These are phyloP conservation scores for Ctenopoma multispine DNA, from an alignment of 2,797 vertebrate genomes.

Conservation along the genomic window DNA sequence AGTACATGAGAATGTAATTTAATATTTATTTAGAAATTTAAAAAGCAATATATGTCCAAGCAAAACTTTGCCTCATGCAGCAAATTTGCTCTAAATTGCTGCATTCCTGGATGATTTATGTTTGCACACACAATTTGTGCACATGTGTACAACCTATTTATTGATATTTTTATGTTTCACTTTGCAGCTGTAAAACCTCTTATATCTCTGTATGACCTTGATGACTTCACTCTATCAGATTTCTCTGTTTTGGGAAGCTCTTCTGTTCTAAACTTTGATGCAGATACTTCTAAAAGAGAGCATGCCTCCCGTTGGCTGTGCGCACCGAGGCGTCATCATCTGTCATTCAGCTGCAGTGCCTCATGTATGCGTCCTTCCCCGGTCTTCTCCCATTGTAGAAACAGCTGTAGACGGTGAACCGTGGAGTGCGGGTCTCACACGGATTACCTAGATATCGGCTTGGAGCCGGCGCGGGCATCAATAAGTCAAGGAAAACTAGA, in stretches of 20 bases:
- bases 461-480: conserved; percentile 33
- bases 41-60: not conserved
- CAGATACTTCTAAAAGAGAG: conserved; percentile 6
- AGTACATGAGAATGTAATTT: not conserved
- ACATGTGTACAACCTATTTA: not conserved
- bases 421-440: conserved; percentile 48
- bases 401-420: conserved; percentile 74
- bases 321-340: conserved; percentile 76
- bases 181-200: conserved; percentile 1
- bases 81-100: not conserved
- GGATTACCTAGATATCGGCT: conserved; percentile 55
- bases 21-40: not conserved
- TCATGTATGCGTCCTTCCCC: conserved; percentile 49
- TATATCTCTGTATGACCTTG: not conserved
- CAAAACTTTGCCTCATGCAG: not conserved
- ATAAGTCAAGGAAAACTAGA: not conserved
- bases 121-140: not conserved
- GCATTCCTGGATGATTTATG: not conserved
- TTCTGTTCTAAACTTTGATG: not conserved
- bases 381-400: conserved; percentile 66
- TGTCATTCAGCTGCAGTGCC: conserved; percentile 64
- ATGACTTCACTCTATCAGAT: too few relatives aligned
- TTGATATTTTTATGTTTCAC: not conserved
- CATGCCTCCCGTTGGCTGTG: conserved; percentile 74
- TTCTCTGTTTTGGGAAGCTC: too few relatives aligned